These are phyloP conservation scores for Hirundo rustica DNA, from an alignment of 2,797 vertebrate species.

Conservation along the genomic window DNA sequence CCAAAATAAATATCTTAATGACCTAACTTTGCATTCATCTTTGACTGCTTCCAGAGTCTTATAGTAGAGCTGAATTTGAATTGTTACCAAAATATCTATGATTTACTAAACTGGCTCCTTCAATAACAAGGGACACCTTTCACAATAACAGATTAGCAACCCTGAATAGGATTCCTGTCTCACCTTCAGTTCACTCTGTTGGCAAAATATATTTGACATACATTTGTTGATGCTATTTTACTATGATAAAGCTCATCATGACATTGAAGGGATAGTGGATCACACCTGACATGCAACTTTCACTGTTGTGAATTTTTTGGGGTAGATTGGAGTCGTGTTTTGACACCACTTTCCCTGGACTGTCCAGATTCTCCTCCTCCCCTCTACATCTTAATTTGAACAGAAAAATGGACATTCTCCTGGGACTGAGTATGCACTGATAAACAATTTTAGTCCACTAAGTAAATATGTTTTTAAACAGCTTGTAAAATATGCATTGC, in stretches of 20 bases:
- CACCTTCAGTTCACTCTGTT: neutral
- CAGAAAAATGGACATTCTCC: slow-evolving; percentile 35
- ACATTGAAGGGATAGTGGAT: neutral
- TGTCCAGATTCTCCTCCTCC: neutral
- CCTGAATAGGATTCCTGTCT: neutral
- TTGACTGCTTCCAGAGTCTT: neutral
- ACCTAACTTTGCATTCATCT: neutral
- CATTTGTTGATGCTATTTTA: neutral
- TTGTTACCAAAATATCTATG: neutral
- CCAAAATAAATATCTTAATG: neutral
- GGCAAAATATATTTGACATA: neutral
- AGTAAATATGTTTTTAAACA: slow-evolving; percentile 57
- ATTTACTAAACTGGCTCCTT: neutral
- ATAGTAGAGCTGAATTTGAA: neutral
- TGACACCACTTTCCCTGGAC: neutral
- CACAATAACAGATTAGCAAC: neutral
- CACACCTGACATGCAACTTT: neutral
- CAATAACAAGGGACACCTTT: neutral
- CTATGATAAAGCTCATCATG: neutral
- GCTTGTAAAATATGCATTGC: slow-evolving; percentile 41
- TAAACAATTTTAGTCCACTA: slow-evolving; percentile 45
- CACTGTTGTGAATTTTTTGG: neutral
- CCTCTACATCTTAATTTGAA: neutral
- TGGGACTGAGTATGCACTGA: slow-evolving; percentile 8
- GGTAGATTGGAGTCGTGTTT: neutral